These are phyloP conservation scores for Tachypleus tridentatus DNA, from an alignment of 1,140 invertebrate species.

Conservation along the genomic window DNA sequence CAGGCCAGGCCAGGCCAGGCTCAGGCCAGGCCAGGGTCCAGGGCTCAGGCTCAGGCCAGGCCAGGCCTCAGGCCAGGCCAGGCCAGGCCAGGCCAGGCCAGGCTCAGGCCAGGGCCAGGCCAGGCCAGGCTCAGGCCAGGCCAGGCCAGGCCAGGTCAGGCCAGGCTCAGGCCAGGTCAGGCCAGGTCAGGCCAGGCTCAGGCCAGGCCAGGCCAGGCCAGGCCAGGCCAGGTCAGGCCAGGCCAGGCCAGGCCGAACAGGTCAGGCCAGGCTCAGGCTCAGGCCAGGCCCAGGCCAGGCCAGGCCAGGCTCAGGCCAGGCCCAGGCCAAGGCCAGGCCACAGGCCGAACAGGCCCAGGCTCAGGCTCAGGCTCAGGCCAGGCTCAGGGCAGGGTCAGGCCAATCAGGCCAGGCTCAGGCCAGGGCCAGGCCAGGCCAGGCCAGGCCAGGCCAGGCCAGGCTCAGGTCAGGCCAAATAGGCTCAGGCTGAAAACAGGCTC, in stretches of 20 bases:
- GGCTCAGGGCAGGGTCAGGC: too few species aligned
- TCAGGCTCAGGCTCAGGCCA: constrained; percentile 18
- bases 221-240: constrained; percentile 26
- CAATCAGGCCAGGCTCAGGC: constrained; percentile 14
- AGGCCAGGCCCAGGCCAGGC: constrained; percentile 24
- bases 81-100: constrained; percentile 19
- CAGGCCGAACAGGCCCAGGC: constrained; percentile 19
- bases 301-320: constrained; percentile 18
- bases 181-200: constrained; percentile 26
- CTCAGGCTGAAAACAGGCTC: constrained; percentile 19
- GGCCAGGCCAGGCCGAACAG: constrained; percentile 17
- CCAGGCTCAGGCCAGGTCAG: too few species aligned
- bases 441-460: constrained; percentile 25
- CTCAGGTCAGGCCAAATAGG: constrained; percentile 24
- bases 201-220: constrained; percentile 22
- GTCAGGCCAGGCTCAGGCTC: too few species aligned
- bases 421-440: constrained; percentile 25
- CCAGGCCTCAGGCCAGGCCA: constrained; percentile 23
- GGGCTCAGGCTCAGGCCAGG: too few species aligned
- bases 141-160: too few species aligned
- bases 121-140: too few species aligned
- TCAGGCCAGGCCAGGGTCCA: too few species aligned
- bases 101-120: too few species aligned
- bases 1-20: constrained; percentile 22
- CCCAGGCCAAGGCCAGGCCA: constrained; percentile 18